Conservation (phyloP, 2,888 invertebrate genomes). For the Hydropsyche betteni region DNA sequence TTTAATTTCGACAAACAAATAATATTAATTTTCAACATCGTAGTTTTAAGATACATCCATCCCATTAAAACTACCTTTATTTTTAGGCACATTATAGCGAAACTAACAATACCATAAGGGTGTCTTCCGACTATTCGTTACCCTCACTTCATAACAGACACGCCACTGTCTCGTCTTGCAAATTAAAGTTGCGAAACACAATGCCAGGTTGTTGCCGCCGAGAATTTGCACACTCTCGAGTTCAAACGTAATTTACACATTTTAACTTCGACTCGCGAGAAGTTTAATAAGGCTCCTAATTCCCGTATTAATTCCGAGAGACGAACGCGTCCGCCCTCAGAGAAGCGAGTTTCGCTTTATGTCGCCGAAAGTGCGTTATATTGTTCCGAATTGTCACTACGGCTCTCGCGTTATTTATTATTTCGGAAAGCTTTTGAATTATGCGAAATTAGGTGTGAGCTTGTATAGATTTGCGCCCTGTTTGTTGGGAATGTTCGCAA, state of each 20-base stretch:
- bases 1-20: no score
- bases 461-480: no score
- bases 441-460: no score
- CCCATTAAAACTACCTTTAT: no score
- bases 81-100: no score
- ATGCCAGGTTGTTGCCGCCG: constrained; percentile 10
- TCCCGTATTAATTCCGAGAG: constrained; percentile 37
- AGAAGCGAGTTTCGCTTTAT: neutral
- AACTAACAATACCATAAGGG: no score
- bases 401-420: constrained; percentile 8
- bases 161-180: neutral
- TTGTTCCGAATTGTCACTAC: neutral
- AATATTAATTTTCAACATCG: no score
- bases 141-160: no score
- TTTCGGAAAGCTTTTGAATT: no score
- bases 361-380: neutral
- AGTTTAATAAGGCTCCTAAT: constrained; percentile 43
- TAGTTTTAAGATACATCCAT: no score
- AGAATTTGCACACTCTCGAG: constrained; percentile 32
- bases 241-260: constrained; percentile 44
- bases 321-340: neutral
- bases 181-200: constrained; percentile 18
- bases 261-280: constrained; percentile 37
- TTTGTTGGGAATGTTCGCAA: no score
- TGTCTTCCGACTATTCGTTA: no score